Conservation (phyloP, 2,113 vertebrate species). For the Dicentrarchus labrax region DNA sequence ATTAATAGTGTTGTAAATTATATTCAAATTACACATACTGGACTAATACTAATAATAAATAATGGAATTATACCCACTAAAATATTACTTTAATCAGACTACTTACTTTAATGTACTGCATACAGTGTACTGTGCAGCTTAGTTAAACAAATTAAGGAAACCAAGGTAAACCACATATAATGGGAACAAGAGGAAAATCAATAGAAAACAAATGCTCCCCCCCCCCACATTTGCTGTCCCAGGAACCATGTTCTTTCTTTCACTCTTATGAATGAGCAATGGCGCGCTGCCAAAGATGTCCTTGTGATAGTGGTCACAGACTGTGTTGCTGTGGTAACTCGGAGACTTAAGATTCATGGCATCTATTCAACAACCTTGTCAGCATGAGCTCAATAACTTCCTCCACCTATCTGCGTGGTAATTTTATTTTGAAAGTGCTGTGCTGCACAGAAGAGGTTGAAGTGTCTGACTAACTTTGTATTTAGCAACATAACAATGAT, state of each 20-base stretch:
- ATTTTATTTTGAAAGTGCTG: conserved; percentile 44
- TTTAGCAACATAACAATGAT: neutral
- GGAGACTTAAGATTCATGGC: conserved; percentile 73
- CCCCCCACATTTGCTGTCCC: neutral
- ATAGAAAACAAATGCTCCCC: neutral
- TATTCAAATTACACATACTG: neutral
- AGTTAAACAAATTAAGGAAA: neutral
- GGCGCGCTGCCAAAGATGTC: conserved; percentile 69
- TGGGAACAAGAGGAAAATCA: neutral
- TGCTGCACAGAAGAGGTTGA: conserved; percentile 9
- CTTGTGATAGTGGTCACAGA: conserved; percentile 72
- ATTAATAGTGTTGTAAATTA: neutral
- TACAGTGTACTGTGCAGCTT: neutral
- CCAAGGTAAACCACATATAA: neutral
- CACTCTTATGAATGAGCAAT: conserved; percentile 68
- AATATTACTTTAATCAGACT: conserved; percentile 1
- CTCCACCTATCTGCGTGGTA: conserved; percentile 43
- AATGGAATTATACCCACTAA: conserved; percentile 3
- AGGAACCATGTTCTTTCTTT: conserved; percentile 33
- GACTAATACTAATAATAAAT: neutral
- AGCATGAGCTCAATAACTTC: conserved; percentile 59
- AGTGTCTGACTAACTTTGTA: conserved; percentile 20
- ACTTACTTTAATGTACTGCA: neutral
- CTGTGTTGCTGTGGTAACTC: conserved; percentile 79
- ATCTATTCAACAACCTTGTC: conserved; percentile 74